Evolutionary conservation across 2,797 vertebrate species (phyloP), one percentile per base, ranked within the genome.

Genomic region (Enteromius argenteus): DNA sequence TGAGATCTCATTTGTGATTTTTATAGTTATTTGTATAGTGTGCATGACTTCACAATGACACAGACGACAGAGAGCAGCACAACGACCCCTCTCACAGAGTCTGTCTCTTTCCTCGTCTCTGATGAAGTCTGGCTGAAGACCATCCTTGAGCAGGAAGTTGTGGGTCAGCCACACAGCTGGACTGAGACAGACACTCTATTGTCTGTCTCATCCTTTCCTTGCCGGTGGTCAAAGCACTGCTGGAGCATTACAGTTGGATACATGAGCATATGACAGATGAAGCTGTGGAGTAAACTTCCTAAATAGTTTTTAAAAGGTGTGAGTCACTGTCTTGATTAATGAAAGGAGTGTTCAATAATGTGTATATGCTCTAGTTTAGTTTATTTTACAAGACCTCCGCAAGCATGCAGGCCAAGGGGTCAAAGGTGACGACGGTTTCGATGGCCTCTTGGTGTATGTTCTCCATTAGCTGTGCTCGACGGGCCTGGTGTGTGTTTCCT

Each of bases 201-300:
- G 91, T 91, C 86, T 46, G 1, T 89, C 87, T 91, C 91, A 79
- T 92, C 90, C 88, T 76, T 85, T 88, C 90, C 89, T 89, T 86
- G 86, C 83, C 62, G 80, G 82, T 86, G 88, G 82, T 82, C 84
- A 86, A 56, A 83, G 15, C 75, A 27, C 80, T 79, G 83, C 74
- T 62, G 53, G 79, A 74, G 60, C 21, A 66, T 79, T 75, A 76
- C 77, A 71, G 60, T 72, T 11, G 44, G 32, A 82, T 17, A 86
- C 67, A 49, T 67, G 37, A 78, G 77, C 53, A 32, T 64, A 35
- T 78, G 71, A 86, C 76, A 35, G 56, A 42, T 42, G 76, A 44
- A 53, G 56, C 51, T 87, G 64, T 84, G 72, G n/a, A 81, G 72
- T 46, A 60, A 42, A 30, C 30, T 35, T 68, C 30, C 64, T 72